Evolutionary conservation across 2,888 invertebrate species (phyloP).

Genomic region (Apodemia mormo): DNA sequence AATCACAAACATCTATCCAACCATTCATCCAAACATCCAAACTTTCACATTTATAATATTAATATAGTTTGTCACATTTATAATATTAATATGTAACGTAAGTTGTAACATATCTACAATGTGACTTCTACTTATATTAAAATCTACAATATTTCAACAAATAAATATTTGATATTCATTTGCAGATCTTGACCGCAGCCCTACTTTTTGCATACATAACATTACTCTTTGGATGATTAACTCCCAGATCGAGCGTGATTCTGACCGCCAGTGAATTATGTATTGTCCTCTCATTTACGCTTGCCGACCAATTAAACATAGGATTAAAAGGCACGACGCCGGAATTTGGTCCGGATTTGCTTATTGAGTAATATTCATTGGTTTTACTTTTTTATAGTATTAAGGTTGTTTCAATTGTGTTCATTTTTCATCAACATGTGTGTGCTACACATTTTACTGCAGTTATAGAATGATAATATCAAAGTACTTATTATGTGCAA

Average conservation of each 20-base stretch:
- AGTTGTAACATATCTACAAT: background rate
- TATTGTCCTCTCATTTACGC: conserved; percentile 68
- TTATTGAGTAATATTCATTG: conserved; percentile 43
- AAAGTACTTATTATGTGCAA: background rate
- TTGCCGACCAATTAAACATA: conserved; percentile 66
- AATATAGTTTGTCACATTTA: too few relatives aligned
- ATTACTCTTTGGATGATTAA: conserved; percentile 56
- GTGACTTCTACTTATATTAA: background rate
- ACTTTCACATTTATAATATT: too few relatives aligned
- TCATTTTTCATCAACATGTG: too few relatives aligned
- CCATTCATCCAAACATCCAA: too few relatives aligned
- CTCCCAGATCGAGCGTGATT: conserved; percentile 47
- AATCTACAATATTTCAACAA: background rate
- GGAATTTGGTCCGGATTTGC: conserved; percentile 50
- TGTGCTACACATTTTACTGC: background rate
- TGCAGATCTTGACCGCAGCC: conserved; percentile 25
- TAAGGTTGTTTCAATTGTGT: background rate
- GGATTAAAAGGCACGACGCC: conserved; percentile 52
- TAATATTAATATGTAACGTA: background rate
- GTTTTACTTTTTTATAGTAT: conserved; percentile 23
- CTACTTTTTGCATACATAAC: conserved; percentile 51
- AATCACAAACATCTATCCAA: too few relatives aligned
- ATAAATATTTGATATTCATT: conserved; percentile 19
- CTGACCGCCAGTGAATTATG: conserved; percentile 48
- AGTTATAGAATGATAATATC: background rate